These are phyloP conservation scores for Drosophila koepferae DNA, from an alignment of 2,888 invertebrate genomes.

Conservation along the genomic window DNA sequence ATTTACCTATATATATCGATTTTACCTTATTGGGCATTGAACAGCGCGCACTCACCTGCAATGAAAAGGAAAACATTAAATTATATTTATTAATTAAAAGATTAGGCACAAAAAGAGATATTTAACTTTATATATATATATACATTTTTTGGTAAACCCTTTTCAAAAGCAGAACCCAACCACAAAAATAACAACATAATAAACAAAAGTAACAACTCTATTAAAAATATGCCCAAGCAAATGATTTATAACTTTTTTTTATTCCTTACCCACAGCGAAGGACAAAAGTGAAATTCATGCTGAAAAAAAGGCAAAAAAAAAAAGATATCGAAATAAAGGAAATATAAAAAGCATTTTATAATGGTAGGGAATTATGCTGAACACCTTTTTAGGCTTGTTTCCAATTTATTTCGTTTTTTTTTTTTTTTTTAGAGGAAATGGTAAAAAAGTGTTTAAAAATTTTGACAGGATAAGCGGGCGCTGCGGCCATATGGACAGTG, in stretches of 20 bases:
- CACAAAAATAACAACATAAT: slow-evolving; percentile 21
- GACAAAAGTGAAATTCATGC: slow-evolving; percentile 66
- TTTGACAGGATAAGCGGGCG: slow-evolving; percentile 76
- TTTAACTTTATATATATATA: slow-evolving; percentile 7
- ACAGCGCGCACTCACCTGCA: slow-evolving; percentile 61
- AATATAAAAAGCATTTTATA: slow-evolving; percentile 54
- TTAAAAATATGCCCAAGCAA: slow-evolving; percentile 73
- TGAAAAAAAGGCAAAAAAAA: slow-evolving; percentile 25
- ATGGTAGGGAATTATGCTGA: slow-evolving; percentile 66
- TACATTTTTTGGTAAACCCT: slow-evolving; percentile 51
- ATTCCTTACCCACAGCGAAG: slow-evolving; percentile 27
- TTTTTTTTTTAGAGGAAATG: slow-evolving; percentile 29
- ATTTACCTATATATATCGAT: slow-evolving; percentile 2
- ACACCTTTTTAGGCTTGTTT: slow-evolving; percentile 57
- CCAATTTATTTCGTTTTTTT: not conserved
- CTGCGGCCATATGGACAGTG: slow-evolving; percentile 50
- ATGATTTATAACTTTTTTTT: slow-evolving; percentile 75
- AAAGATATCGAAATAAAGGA: slow-evolving; percentile 21
- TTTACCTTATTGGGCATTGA: slow-evolving; percentile 20
- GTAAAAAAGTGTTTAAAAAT: slow-evolving; percentile 66
- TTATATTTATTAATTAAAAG: slow-evolving; percentile 73
- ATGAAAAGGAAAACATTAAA: slow-evolving; percentile 35
- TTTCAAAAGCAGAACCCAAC: slow-evolving; percentile 47
- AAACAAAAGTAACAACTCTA: slow-evolving; percentile 71
- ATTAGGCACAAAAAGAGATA: slow-evolving; percentile 45